These are phyloP conservation scores for Falco naumanni DNA, from an alignment of 2,797 vertebrate species.

Conservation along the genomic window DNA sequence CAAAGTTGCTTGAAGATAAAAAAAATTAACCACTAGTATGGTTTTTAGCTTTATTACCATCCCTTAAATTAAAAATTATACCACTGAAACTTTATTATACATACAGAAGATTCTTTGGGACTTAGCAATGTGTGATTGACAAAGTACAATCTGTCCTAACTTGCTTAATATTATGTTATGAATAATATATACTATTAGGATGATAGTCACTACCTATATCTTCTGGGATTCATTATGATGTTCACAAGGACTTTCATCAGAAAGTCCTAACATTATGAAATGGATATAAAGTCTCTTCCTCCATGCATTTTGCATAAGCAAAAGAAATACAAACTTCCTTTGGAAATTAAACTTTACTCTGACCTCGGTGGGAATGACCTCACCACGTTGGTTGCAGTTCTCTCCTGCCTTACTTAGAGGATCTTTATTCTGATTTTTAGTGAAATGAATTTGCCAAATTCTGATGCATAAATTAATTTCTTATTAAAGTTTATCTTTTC, in stretches of 20 bases:
- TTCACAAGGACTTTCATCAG: not conserved
- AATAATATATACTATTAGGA: not conserved
- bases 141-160: not conserved
- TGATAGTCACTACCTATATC: not conserved
- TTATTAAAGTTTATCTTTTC: constrained; percentile 52
- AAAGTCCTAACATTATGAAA: not conserved
- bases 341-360: not conserved
- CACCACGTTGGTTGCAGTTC: not conserved
- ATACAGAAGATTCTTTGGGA: not conserved
- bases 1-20: not conserved
- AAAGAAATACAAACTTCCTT: not conserved
- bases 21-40: not conserved
- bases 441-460: constrained; percentile 30
- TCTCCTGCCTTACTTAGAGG: not conserved
- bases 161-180: not conserved
- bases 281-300: not conserved
- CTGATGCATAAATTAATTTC: constrained; percentile 43
- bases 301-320: not conserved
- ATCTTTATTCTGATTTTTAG: not conserved
- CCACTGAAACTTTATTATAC: not conserved
- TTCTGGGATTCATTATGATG: not conserved
- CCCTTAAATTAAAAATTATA: not conserved
- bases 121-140: not conserved
- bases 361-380: not conserved
- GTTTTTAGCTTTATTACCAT: not conserved